Evolutionary conservation across 1,140 invertebrate species (phyloP).

Genomic region (Zaprionus gabonicus): DNA sequence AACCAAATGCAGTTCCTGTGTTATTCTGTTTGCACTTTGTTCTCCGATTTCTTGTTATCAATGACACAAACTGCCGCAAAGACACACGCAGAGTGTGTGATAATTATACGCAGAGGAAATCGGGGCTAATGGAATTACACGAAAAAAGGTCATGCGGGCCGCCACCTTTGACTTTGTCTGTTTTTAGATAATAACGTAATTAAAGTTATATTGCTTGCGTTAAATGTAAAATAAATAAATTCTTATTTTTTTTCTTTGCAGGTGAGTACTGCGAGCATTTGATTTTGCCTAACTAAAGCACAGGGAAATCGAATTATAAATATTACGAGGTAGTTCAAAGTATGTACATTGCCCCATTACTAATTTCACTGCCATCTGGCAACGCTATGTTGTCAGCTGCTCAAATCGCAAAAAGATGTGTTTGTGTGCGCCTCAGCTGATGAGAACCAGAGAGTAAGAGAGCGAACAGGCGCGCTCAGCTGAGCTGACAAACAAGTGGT

Average conservation of each 20-base stretch:
- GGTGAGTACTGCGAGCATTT: slow-evolving; percentile 49
- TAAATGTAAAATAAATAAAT: slow-evolving; percentile 35
- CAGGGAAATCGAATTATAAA: slow-evolving; percentile 31
- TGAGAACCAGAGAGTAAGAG: slow-evolving; percentile 29
- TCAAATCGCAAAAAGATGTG: slow-evolving; percentile 50
- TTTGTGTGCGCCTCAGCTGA: slow-evolving; percentile 52
- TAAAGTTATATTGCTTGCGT: slow-evolving; percentile 25
- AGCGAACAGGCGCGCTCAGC: slow-evolving; percentile 27
- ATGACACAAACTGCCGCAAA: slow-evolving; percentile 16
- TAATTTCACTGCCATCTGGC: slow-evolving; percentile 51
- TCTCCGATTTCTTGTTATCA: slow-evolving; percentile 47
- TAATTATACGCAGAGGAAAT: slow-evolving; percentile 53
- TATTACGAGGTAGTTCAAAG: neutral
- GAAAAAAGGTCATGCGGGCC: slow-evolving; percentile 34
- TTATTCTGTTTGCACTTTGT: slow-evolving; percentile 54
- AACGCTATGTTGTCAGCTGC: slow-evolving; percentile 66
- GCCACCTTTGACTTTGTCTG: slow-evolving; percentile 12
- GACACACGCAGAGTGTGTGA: slow-evolving; percentile 52
- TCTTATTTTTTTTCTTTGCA: slow-evolving; percentile 46
- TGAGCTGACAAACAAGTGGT: slow-evolving; percentile 77
- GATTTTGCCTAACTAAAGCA: neutral
- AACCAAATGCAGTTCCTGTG: slow-evolving; percentile 76
- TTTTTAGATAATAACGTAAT: slow-evolving; percentile 38
- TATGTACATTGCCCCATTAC: slow-evolving; percentile 32
- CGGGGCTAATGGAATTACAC: slow-evolving; percentile 38